phyloP scores from a whole-genome alignment of 2,797 vertebrate species.

The Percopsis omiscomaycus region DNA sequence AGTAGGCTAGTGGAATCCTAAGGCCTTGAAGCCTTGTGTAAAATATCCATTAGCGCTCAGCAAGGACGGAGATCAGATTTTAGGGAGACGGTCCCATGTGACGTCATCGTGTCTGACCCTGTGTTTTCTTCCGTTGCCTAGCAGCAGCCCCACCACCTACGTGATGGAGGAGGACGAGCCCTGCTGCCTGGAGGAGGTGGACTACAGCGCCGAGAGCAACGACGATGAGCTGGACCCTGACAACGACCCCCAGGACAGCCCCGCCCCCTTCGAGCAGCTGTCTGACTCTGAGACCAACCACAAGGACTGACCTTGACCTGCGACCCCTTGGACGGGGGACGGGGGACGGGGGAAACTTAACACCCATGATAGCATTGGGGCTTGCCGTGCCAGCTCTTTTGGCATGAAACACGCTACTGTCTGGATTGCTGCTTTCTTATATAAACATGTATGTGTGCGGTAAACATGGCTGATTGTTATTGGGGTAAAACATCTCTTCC shows the following conservation, averaged over 20 bases:
- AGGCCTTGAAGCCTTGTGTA: not conserved
- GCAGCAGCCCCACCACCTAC: slow-evolving; percentile 89
- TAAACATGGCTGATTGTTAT: slow-evolving; percentile 6
- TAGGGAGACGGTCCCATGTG: not conserved
- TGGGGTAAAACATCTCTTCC: no score
- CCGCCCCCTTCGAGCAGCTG: slow-evolving; percentile 77
- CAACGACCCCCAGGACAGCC: slow-evolving; percentile 77
- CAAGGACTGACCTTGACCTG: slow-evolving; percentile 57
- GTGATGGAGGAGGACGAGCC: slow-evolving; percentile 96
- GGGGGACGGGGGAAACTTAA: not conserved
- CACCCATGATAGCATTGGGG: no score
- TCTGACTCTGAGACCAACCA: slow-evolving; percentile 84
- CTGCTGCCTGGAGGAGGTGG: slow-evolving; percentile 92
- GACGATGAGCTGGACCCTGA: slow-evolving; percentile 85
- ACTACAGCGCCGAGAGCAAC: slow-evolving; percentile 98
- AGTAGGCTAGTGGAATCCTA: not conserved
- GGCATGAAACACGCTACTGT: slow-evolving; percentile 17
- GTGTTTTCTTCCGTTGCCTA: slow-evolving; percentile 26
- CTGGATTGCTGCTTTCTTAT: slow-evolving; percentile 19
- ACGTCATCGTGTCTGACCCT: not conserved
- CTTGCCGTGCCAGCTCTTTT: slow-evolving; percentile 5
- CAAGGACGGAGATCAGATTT: no score
- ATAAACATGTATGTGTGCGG: slow-evolving; percentile 3
- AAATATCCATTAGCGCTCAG: not conserved
- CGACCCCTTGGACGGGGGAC: not conserved